phyloP scores from a whole-genome alignment of 2,888 invertebrate species.

The Cryptus armator region DNA sequence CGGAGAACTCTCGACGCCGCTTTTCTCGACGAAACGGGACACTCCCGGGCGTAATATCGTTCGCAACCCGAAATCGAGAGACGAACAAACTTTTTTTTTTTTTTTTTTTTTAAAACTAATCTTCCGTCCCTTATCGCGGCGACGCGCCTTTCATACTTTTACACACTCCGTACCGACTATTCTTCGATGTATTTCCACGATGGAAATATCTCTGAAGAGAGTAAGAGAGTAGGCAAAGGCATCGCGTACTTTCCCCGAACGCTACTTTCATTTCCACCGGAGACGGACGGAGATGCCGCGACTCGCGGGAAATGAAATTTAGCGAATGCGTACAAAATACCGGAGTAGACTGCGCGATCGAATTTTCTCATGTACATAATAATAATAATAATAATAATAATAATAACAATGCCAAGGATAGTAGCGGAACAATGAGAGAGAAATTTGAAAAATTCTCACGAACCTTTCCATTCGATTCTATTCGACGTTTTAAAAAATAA shows the following conservation, averaged over 20 bases:
- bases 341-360: background rate
- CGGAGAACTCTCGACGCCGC: slow-evolving; percentile 74
- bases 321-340: slow-evolving; percentile 55
- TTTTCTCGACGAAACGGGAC: slow-evolving; percentile 74
- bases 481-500: slow-evolving; percentile 52
- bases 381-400: background rate
- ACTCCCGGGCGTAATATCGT: slow-evolving; percentile 49
- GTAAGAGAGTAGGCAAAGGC: background rate
- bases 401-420: background rate
- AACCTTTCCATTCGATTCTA: background rate
- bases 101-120: background rate
- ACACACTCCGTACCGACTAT: slow-evolving; percentile 8
- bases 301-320: slow-evolving; percentile 49
- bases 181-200: slow-evolving; percentile 69
- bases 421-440: background rate
- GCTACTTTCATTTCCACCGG: slow-evolving; percentile 58
- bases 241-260: background rate
- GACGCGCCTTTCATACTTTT: background rate
- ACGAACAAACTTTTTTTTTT: background rate
- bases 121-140: slow-evolving; percentile 22
- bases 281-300: background rate
- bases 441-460: slow-evolving; percentile 1
- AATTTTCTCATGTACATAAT: slow-evolving; percentile 42
- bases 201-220: slow-evolving; percentile 66
- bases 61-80: background rate